These are phyloP conservation scores for Bombus waltoni DNA, from an alignment of 1,140 invertebrate genomes.

Conservation along the genomic window DNA sequence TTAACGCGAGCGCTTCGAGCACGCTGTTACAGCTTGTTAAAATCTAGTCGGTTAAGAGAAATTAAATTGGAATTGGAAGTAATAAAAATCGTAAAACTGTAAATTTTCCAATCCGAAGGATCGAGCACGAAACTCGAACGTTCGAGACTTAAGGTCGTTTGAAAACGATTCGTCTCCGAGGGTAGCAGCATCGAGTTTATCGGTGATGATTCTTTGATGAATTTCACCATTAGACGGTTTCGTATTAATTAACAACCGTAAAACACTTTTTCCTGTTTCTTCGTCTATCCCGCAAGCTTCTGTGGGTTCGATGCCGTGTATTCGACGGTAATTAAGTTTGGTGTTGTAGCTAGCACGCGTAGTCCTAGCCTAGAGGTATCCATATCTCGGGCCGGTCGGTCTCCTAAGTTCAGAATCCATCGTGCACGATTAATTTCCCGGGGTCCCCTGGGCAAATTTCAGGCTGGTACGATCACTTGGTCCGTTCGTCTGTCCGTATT, in stretches of 20 bases:
- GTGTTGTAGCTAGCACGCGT: slow-evolving; percentile 59
- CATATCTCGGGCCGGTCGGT: slow-evolving; percentile 62
- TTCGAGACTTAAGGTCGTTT: neutral
- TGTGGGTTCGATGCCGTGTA: slow-evolving; percentile 12
- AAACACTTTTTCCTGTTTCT: slow-evolving; percentile 20
- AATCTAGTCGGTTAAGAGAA: neutral
- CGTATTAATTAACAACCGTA: slow-evolving; percentile 64
- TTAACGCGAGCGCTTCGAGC: neutral
- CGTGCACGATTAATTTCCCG: slow-evolving; percentile 76
- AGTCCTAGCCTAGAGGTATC: slow-evolving; percentile 74
- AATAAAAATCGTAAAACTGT: neutral
- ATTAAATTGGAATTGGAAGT: neutral
- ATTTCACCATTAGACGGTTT: slow-evolving; percentile 70
- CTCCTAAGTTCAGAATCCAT: slow-evolving; percentile 73
- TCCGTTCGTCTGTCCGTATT: slow-evolving; percentile 71
- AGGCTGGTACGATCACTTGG: slow-evolving; percentile 58
- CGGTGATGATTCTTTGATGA: slow-evolving; percentile 75
- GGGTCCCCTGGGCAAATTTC: slow-evolving; percentile 74
- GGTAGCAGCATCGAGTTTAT: neutral
- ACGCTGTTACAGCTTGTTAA: neutral
- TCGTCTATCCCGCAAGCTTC: neutral
- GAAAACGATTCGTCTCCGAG: neutral
- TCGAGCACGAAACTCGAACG: neutral
- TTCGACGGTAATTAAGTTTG: slow-evolving; percentile 70
- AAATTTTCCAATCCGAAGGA: neutral